Evolutionary conservation across 2,888 invertebrate species (phyloP), one percentile per base, ranked within the genome.

Genomic region (Ormia ochracea): DNA sequence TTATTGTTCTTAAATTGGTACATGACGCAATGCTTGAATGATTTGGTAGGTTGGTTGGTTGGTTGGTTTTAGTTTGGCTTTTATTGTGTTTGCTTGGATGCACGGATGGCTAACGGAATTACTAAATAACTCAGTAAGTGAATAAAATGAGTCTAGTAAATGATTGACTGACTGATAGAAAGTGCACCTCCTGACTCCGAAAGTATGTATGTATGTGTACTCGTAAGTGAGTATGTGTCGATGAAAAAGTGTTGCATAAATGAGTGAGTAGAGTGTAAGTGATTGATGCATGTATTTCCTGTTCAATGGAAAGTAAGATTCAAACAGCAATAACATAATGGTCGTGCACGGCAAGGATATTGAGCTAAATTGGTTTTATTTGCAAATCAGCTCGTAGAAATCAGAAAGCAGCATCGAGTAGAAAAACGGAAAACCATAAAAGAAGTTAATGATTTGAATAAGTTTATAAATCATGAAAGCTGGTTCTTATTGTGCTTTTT

Each of bases 1-100:
- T 76, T 76, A 80, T 68, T 76, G 50, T 76, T 68, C 80, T 63
- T 50, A 73, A 76, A 76, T 80, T 73, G 66, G 68, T 73, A 68
- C 63, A 61, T 58, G 66, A 61, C 72, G 41, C 65, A 65, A 61
- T 70, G 65, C 50, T 56, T 66, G 38, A 38, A 28, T 58, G 59
- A 31, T 38, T 70, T 33, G 31, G 48, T 72, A 21, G 65, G 36
- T 31, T 43, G 23, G 54, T 31, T 10, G 56, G 21, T 21, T 6
- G 19, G 4, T 45, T 14, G 21, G 21, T 45, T 26, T 50, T 38
- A 14, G 48, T 36, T 50, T 14, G 14, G 23, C n/a, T 58, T 17
- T 28, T 41, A 3, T 17, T 58, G 59, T 26, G 38, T 66, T 50
- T 63, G 21, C n/a, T 48, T 69, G 61, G 26, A 48, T 36, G 73